A percentile compares a stretch with the other conserved stretches of the same genome.
These are phyloP conservation scores for Glyphotaelius pellucidus DNA, from an alignment of 2,888 invertebrate species.

Conservation along the genomic window DNA sequence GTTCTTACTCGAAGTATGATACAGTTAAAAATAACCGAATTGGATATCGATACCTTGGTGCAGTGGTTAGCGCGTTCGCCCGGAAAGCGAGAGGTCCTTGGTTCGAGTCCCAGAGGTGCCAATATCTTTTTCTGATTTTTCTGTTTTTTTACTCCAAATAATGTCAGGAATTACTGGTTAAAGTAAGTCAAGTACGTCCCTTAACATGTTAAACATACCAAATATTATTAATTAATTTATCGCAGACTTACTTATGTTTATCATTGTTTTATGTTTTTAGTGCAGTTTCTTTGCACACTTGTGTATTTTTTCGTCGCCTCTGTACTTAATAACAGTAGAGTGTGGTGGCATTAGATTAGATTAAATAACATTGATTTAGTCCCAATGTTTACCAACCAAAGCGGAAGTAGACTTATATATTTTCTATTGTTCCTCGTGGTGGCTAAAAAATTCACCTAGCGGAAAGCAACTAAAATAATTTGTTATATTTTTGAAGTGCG, in stretches of 20 bases:
- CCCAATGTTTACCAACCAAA: not conserved
- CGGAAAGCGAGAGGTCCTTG: too few species aligned
- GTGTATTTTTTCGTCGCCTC: not conserved
- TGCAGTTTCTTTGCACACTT: not conserved
- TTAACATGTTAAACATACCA: too few species aligned
- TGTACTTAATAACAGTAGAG: not conserved
- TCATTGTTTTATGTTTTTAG: not conserved
- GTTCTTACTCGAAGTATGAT: too few species aligned
- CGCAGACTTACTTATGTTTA: not conserved
- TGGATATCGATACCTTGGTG: too few species aligned
- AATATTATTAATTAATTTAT: not conserved
- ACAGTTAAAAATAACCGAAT: too few species aligned
- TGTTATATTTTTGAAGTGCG: not conserved
- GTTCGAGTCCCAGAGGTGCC: too few species aligned
- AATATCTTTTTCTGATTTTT: too few species aligned
- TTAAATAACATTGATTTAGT: not conserved
- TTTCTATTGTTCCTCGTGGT: not conserved
- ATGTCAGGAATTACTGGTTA: too few species aligned
- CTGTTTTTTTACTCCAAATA: too few species aligned
- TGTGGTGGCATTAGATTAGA: not conserved
- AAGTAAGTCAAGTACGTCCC: too few species aligned
- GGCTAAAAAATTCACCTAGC: not conserved
- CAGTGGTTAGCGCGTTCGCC: too few species aligned
- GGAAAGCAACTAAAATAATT: not conserved
- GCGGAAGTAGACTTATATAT: not conserved